Conservation (phyloP, 2,113 vertebrate genomes). For the Gallinago jamesoni region DNA sequence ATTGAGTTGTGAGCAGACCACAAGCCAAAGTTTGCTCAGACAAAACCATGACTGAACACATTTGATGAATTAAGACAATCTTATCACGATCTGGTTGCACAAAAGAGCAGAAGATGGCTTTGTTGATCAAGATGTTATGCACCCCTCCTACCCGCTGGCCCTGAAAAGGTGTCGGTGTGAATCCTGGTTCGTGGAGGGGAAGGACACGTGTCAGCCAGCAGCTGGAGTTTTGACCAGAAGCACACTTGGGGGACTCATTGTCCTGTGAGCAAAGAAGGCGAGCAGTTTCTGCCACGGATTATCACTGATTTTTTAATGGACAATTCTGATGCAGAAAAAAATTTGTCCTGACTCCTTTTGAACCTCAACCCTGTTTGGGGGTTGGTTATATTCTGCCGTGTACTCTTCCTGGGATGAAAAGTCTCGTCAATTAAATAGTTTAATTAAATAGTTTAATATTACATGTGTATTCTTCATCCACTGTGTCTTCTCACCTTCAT, state of each 20-base stretch:
- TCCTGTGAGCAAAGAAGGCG: background rate
- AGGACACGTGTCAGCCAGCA: background rate
- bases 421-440: background rate
- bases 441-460: background rate
- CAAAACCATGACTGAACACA: background rate
- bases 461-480: background rate
- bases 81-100: background rate
- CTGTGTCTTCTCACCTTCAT: background rate
- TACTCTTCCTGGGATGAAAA: background rate
- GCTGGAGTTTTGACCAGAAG: background rate
- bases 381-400: background rate
- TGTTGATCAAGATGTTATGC: background rate
- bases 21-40: background rate
- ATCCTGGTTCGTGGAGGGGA: background rate
- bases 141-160: background rate
- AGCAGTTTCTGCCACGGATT: background rate
- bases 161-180: background rate
- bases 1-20: background rate
- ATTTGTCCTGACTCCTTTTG: background rate
- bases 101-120: background rate
- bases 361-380: background rate
- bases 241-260: background rate
- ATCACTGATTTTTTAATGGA: background rate
- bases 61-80: background rate
- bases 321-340: background rate